Evolutionary conservation across 2,888 invertebrate species (phyloP).

Genomic region (Anthoptus insignis): DNA sequence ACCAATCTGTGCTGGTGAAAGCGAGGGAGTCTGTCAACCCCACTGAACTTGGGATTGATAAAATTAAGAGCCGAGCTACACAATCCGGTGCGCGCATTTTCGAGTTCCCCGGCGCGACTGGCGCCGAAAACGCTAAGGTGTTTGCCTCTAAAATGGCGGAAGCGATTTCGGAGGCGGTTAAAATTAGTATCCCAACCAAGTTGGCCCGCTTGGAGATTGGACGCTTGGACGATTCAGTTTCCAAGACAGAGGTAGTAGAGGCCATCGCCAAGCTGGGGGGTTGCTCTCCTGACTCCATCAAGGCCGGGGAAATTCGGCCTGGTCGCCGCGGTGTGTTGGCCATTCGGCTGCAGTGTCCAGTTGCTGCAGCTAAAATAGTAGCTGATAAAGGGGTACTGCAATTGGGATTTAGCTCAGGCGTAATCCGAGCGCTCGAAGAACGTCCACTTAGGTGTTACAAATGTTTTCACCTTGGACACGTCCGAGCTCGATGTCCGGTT

Average conservation of each 20-base stretch:
- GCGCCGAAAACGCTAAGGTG: not conserved
- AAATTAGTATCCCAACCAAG: not conserved
- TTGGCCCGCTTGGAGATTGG: not conserved
- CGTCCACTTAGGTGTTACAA: not conserved
- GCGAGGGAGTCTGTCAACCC: not conserved
- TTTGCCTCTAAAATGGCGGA: slow-evolving; percentile 2
- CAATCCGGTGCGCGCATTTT: slow-evolving; percentile 1
- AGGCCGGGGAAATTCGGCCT: slow-evolving; percentile 8
- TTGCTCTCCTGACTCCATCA: slow-evolving; percentile 7
- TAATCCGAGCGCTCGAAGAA: not conserved
- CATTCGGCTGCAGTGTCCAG: not conserved
- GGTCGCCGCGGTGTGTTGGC: not conserved
- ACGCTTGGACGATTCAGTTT: slow-evolving; percentile 29
- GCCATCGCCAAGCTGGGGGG: slow-evolving; percentile 2
- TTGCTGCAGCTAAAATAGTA: slow-evolving; percentile 1
- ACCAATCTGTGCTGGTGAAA: not conserved
- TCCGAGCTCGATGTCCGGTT: too few relatives aligned
- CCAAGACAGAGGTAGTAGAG: slow-evolving; percentile 10
- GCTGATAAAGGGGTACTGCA: not conserved
- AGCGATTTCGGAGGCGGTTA: not conserved
- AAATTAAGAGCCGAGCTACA: not conserved
- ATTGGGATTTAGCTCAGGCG: slow-evolving; percentile 1
- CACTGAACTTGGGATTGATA: not conserved
- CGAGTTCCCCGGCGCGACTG: not conserved
- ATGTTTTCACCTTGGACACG: not conserved